phyloP scores from a whole-genome alignment of 2,888 invertebrate species.

The Dinocampus coccinellae region DNA sequence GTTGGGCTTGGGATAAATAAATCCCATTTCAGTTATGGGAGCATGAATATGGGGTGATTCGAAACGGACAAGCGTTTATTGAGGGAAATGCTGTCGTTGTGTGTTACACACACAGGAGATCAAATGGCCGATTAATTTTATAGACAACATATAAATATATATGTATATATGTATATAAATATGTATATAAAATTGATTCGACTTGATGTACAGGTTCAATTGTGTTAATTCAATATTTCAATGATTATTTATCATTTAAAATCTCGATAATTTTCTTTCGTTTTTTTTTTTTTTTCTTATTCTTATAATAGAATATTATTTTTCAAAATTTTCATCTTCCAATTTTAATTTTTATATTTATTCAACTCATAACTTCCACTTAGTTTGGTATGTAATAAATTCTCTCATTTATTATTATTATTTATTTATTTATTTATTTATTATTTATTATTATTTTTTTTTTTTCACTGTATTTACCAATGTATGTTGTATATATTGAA shows the following conservation, averaged over 20 bases:
- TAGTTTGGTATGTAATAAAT: too few relatives aligned
- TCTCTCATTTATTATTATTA: too few relatives aligned
- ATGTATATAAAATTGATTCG: conserved; percentile 23
- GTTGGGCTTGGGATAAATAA: background rate
- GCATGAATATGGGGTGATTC: conserved; percentile 35
- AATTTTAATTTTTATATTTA: too few relatives aligned
- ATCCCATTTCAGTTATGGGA: conserved; percentile 11
- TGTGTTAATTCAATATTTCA: background rate
- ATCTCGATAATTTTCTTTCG: background rate
- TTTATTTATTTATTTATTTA: too few relatives aligned
- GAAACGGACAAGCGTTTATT: conserved; percentile 32
- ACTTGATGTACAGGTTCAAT: conserved; percentile 9
- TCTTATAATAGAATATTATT: too few relatives aligned
- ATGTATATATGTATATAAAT: background rate
- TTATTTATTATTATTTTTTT: too few relatives aligned
- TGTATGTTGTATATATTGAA: background rate
- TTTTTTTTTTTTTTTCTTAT: background rate
- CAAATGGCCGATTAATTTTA: conserved; percentile 54
- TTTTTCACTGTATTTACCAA: background rate
- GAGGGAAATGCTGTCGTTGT: conserved; percentile 37
- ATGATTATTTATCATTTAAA: background rate
- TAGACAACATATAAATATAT: conserved; percentile 25
- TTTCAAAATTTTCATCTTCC: background rate
- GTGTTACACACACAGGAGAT: conserved; percentile 50
- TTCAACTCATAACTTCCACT: too few relatives aligned